A percentile compares a stretch with the other conserved stretches of the same genome.
These are phyloP conservation scores for Zonitis immaculata DNA, from an alignment of 2,888 invertebrate genomes.

Conservation along the genomic window DNA sequence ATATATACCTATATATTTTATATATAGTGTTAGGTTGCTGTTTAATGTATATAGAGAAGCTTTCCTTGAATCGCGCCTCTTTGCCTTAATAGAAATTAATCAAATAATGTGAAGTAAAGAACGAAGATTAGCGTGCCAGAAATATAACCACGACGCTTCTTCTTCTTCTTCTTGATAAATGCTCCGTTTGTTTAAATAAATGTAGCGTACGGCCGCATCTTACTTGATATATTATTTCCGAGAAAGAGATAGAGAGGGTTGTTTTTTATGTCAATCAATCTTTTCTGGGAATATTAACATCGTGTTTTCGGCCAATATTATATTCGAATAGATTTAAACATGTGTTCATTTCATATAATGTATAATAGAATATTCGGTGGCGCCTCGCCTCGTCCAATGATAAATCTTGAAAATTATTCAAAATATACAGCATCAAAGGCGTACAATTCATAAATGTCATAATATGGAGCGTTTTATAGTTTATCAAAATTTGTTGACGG, in stretches of 20 bases:
- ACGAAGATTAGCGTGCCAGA: conserved; percentile 37
- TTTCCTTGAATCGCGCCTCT: too few species aligned
- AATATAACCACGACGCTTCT: conserved; percentile 34
- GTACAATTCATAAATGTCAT: not conserved
- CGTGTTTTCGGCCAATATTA: conserved; percentile 38
- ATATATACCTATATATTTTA: too few species aligned
- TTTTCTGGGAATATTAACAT: too few species aligned
- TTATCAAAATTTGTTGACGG: not conserved
- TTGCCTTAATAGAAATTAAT: conserved; percentile 22
- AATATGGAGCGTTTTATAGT: not conserved
- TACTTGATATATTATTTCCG: conserved; percentile 44
- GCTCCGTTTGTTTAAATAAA: conserved; percentile 43
- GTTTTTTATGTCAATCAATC: conserved; percentile 37
- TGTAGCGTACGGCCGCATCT: conserved; percentile 41
- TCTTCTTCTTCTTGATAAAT: conserved; percentile 44
- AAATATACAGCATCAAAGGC: conserved; percentile 16
- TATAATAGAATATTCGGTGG: conserved; percentile 16
- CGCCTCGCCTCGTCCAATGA: conserved; percentile 18
- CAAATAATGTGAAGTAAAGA: conserved; percentile 31
- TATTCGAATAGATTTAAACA: conserved; percentile 34
- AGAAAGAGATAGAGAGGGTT: too few species aligned
- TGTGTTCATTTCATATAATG: too few species aligned
- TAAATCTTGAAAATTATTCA: conserved; percentile 15
- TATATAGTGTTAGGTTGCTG: too few species aligned
- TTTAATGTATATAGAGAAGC: too few species aligned